phyloP scores from a whole-genome alignment of 2,797 vertebrate genomes.

The Craterocephalus amniculus region DNA sequence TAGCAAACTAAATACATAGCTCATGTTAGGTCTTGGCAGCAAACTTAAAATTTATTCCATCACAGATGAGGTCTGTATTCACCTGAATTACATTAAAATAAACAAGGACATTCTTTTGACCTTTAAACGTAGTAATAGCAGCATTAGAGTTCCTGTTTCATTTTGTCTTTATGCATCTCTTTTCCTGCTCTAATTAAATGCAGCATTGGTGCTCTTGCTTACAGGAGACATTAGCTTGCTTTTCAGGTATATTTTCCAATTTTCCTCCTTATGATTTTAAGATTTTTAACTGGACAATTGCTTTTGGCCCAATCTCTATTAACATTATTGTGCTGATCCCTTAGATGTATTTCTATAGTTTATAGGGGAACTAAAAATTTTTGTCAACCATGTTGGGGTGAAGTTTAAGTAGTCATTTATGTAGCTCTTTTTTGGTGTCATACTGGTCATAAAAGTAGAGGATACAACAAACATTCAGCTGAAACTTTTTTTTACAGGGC shows the following conservation, averaged over 20 bases:
- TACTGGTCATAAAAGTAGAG: neutral
- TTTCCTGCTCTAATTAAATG: constrained; percentile 15
- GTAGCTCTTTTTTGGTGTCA: constrained; percentile 1
- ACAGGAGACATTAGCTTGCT: constrained; percentile 13
- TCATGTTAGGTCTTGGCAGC: constrained; percentile 1
- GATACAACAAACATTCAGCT: neutral
- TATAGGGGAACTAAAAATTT: neutral
- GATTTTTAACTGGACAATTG: constrained; percentile 9
- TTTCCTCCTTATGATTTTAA: constrained; percentile 1
- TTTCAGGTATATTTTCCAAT: constrained; percentile 21
- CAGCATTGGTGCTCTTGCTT: constrained; percentile 6
- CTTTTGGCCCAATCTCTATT: constrained; percentile 3
- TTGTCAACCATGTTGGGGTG: neutral
- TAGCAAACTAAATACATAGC: constrained; percentile 23
- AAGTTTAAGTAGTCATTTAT: neutral
- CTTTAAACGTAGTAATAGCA: constrained; percentile 9
- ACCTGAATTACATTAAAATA: constrained; percentile 24
- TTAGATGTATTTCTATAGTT: neutral
- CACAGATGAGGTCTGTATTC: constrained; percentile 22
- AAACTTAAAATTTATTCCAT: constrained; percentile 22
- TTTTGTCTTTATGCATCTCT: neutral
- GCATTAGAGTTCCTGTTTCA: constrained; percentile 10
- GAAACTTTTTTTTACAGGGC: neutral
- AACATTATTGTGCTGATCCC: neutral
- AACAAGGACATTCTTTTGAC: constrained; percentile 30